Evolutionary conservation across 2,113 vertebrate genomes (phyloP).

Genomic region (Aldabrachelys gigantea): DNA sequence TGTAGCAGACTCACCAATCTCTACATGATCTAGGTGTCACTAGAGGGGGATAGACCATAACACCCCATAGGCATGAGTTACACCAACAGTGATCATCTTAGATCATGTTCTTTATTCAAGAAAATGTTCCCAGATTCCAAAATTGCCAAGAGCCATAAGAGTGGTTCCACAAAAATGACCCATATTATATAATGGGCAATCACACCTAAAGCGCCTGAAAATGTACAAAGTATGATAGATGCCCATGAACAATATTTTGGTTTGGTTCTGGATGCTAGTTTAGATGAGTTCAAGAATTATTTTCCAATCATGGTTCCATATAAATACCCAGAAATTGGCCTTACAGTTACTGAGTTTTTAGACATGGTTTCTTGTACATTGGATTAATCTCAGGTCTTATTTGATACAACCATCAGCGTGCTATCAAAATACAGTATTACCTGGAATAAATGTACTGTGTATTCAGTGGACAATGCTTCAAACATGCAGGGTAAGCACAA

Average conservation of each 20-base stretch:
- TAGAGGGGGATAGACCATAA: no score
- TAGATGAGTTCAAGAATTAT: not conserved
- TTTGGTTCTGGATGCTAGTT: not conserved
- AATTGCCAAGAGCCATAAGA: not conserved
- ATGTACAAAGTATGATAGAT: not conserved
- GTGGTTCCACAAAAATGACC: not conserved
- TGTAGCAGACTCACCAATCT: no score
- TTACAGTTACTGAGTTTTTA: not conserved
- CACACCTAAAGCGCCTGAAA: not conserved
- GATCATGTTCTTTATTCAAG: not conserved
- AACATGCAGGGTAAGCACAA: not conserved
- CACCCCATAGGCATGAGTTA: no score
- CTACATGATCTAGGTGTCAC: no score
- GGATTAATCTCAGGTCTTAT: not conserved
- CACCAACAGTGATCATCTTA: not conserved
- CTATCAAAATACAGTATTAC: not conserved
- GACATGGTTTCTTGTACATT: not conserved
- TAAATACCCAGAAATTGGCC: not conserved
- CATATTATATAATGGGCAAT: not conserved
- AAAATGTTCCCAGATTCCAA: not conserved
- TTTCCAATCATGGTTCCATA: not conserved
- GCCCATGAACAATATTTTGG: not conserved
- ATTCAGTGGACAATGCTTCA: not conserved
- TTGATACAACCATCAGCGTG: not conserved
- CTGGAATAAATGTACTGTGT: not conserved